Conservation (phyloP, 2,113 vertebrate genomes). For the Drymodes brunneopygia region DNA sequence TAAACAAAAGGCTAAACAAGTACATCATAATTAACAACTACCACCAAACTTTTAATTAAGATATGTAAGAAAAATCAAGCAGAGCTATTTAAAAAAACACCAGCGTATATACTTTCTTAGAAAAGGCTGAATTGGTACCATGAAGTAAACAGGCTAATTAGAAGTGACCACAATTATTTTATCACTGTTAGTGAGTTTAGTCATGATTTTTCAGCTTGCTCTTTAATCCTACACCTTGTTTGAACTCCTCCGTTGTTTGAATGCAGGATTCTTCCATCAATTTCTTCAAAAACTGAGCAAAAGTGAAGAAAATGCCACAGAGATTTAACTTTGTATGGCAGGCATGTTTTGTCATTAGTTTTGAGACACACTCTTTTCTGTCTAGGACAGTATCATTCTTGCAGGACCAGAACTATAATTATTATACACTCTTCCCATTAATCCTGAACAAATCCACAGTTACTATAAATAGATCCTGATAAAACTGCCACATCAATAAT, state of each 20-base stretch:
- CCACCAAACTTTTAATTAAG: constrained; percentile 52
- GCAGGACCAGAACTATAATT: not conserved
- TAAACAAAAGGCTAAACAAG: constrained; percentile 52
- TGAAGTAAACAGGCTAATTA: constrained; percentile 38
- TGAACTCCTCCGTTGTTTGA: not conserved
- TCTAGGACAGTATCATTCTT: not conserved
- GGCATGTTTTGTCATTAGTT: not conserved
- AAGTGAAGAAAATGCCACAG: not conserved
- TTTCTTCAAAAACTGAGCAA: not conserved
- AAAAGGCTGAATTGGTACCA: not conserved
- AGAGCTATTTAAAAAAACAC: constrained; percentile 7
- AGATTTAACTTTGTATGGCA: not conserved
- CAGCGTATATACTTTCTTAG: not conserved
- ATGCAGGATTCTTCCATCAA: not conserved
- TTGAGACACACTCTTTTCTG: not conserved
- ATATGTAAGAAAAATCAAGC: constrained; percentile 33
- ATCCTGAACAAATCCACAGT: not conserved
- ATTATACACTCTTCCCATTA: not conserved
- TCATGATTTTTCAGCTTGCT: constrained; percentile 2
- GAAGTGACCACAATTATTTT: constrained; percentile 39
- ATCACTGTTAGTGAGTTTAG: not conserved
- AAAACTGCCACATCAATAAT: not conserved
- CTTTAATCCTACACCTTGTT: not conserved
- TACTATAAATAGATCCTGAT: not conserved
- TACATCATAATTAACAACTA: constrained; percentile 54